Base-by-base conservation (phyloP, 2,888 invertebrate species). In the Harmothoe impar region DNA sequence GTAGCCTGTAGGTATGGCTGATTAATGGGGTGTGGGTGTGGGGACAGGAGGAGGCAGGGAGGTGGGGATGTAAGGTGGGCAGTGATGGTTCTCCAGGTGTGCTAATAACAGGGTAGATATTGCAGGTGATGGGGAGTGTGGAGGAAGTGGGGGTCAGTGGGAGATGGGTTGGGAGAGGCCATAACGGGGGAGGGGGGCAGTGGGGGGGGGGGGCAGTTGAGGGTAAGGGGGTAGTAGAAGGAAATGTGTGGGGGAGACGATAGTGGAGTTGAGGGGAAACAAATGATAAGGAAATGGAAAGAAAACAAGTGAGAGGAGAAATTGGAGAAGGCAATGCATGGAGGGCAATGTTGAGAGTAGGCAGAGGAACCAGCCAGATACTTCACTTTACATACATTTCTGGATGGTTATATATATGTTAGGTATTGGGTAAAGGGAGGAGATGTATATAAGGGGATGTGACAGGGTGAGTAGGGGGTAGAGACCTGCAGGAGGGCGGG, bases 11-110 rank as follows among this genome's bases (percentile, higher is more conserved):
- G 29, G 77, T 77, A 77, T n/a, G 77, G 77, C 25, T 77, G 77
- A 77, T 77, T 77, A 77, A n/a, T 77, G n/a, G 31, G 62, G 62
- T 62, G 62, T n/a, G 23, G 62, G 62, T 62, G 23, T 17, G 62
- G 25, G 23, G 62, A 54, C 25, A 25, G 23, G 62, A n/a, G 62
- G 62, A 25, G 25, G 25, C 25, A 3, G 23, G 62, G 62, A 25
- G 23, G 62, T 25, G 62, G 62, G n/a, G 20, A 25, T 25, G 62
- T 15, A 25, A 15, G 62, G 62, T n/a, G 62, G 25, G 62, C n/a
- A 25, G 1, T 25, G 62, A 23, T 25, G 62, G n/a, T 23, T 62
- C 62, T 62, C 62, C 62, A 62, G 62, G 62, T 62, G 62, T 25
- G 62, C 23, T 62, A 62, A 62, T 62, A 25, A 62, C 62, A 62